A percentile compares a stretch with the other conserved stretches of the same genome.
phyloP scores from a whole-genome alignment of 2,888 invertebrate genomes.

The Alloplasta piceator region DNA sequence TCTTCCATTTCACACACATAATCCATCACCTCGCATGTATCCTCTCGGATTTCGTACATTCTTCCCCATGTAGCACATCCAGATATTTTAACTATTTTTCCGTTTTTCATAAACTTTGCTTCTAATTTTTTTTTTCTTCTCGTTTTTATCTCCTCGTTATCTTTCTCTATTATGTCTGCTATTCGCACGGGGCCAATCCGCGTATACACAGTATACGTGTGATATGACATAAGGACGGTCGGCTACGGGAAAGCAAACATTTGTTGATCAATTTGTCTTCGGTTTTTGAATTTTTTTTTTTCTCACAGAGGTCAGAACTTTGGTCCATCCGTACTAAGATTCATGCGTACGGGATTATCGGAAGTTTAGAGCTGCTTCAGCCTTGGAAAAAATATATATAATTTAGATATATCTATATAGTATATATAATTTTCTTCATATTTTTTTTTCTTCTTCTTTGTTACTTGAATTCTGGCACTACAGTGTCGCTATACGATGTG shows the following conservation, averaged over 20 bases:
- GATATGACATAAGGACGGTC: slow-evolving; percentile 60
- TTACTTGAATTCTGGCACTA: slow-evolving; percentile 55
- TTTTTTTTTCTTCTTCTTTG: slow-evolving; percentile 9
- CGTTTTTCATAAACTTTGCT: slow-evolving; percentile 47
- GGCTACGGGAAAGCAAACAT: slow-evolving; percentile 50
- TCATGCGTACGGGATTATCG: slow-evolving; percentile 59
- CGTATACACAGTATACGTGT: slow-evolving; percentile 64
- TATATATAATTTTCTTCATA: slow-evolving; percentile 59
- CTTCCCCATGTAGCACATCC: slow-evolving; percentile 57
- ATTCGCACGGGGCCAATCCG: slow-evolving; percentile 17
- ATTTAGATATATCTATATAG: slow-evolving; percentile 62
- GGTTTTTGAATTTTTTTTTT: slow-evolving; percentile 14
- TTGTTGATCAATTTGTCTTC: slow-evolving; percentile 26
- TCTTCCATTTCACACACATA: slow-evolving; percentile 58
- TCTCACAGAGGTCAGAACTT: slow-evolving; percentile 52
- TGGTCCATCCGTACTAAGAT: slow-evolving; percentile 58
- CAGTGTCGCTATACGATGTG: slow-evolving; percentile 41
- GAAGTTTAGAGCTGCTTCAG: slow-evolving; percentile 64
- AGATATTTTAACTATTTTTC: slow-evolving; percentile 37
- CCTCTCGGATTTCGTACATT: slow-evolving; percentile 56
- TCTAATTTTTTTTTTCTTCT: slow-evolving; percentile 14
- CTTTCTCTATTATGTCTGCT: slow-evolving; percentile 21
- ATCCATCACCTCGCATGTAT: slow-evolving; percentile 58
- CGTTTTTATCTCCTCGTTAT: not conserved
- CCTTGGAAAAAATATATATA: slow-evolving; percentile 64